Percentiles rank a stretch among this genome's conserved stretches.
These are phyloP conservation scores for Argyrosomus japonicus DNA, from an alignment of 2,113 vertebrate genomes.

Conservation along the genomic window DNA sequence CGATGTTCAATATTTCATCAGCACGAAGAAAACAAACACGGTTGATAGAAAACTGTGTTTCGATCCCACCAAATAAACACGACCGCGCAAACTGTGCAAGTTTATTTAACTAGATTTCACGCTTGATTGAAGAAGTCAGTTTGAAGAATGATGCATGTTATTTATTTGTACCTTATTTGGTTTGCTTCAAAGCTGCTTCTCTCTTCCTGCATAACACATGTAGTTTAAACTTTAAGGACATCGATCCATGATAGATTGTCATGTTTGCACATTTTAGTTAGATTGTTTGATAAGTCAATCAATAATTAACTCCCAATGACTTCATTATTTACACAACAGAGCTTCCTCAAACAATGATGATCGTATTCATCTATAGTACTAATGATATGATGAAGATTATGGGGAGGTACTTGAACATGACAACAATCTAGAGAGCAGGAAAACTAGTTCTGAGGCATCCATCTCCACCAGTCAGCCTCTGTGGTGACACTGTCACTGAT, in stretches of 20 bases:
- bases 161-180: too few relatives aligned
- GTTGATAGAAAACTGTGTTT: conserved; percentile 1
- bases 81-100: neutral
- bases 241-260: neutral
- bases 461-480: conserved; percentile 30
- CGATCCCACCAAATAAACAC: too few relatives aligned
- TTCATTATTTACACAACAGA: neutral
- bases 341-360: neutral
- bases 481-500: conserved; percentile 38
- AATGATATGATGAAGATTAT: neutral
- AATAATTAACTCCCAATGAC: conserved; percentile 20
- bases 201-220: neutral
- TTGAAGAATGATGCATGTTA: neutral
- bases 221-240: neutral
- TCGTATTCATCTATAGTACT: neutral
- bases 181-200: neutral
- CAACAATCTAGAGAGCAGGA: neutral
- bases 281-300: conserved; percentile 8
- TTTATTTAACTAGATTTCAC: conserved; percentile 2
- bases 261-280: neutral
- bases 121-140: neutral
- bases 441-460: conserved; percentile 26
- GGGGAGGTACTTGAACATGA: neutral
- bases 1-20: conserved; percentile 26
- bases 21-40: conserved; percentile 28